These are phyloP conservation scores for Thunnus albacares DNA, from an alignment of 2,797 vertebrate genomes.

Conservation along the genomic window DNA sequence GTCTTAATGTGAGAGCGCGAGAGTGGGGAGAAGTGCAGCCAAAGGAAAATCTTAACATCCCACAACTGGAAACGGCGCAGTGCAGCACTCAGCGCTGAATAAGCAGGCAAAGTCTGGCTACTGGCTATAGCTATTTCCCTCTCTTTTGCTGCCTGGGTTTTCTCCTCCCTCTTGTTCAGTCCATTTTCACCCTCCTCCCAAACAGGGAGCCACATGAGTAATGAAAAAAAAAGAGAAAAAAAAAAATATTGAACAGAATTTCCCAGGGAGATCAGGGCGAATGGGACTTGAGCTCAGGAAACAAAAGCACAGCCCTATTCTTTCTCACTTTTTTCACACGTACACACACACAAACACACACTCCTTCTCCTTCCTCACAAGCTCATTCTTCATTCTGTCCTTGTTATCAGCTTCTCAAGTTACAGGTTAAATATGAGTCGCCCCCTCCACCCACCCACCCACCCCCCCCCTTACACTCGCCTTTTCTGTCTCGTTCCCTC, in stretches of 20 bases:
- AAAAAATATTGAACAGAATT: conserved; percentile 71
- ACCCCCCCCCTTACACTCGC: not conserved
- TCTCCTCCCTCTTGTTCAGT: conserved; percentile 75
- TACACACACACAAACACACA: conserved; percentile 17
- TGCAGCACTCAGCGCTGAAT: conserved; percentile 73
- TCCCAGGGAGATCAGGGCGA: conserved; percentile 73
- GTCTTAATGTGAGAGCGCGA: conserved; percentile 71
- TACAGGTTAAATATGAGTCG: conserved; percentile 86
- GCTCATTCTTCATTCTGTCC: conserved; percentile 66
- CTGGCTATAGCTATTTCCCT: conserved; percentile 73
- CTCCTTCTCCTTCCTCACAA: conserved; percentile 11
- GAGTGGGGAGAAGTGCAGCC: conserved; percentile 70
- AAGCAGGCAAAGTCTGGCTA: conserved; percentile 79
- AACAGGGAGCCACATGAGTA: conserved; percentile 65
- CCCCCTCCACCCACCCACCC: not conserved
- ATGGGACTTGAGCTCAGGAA: conserved; percentile 62
- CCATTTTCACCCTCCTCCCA: conserved; percentile 72
- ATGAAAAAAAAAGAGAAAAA: conserved; percentile 34
- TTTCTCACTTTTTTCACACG: conserved; percentile 33
- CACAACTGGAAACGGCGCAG: conserved; percentile 76
- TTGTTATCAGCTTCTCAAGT: conserved; percentile 86
- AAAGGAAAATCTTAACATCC: conserved; percentile 75
- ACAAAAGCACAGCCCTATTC: conserved; percentile 65
- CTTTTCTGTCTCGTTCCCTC: not conserved
- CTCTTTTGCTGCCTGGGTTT: conserved; percentile 57